Percentiles rank a stretch among this genome's conserved stretches.
Evolutionary conservation across 2,888 invertebrate species (phyloP).

Genomic region (Unio pictorum): DNA sequence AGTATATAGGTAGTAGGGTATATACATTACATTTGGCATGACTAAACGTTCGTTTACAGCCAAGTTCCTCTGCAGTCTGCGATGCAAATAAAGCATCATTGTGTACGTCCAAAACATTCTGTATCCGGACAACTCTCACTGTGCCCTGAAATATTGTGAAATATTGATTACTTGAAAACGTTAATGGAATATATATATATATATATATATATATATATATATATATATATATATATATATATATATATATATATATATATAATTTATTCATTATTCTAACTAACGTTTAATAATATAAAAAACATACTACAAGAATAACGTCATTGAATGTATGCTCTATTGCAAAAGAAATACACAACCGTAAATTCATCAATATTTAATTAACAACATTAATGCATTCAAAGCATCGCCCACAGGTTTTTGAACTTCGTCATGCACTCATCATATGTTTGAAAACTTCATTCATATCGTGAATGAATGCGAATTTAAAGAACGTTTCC

Average conservation of each 20-base stretch:
- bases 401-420: too few relatives aligned
- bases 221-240: slow-evolving; percentile 4
- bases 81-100: slow-evolving; percentile 56
- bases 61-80: slow-evolving; percentile 58
- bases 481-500: too few relatives aligned
- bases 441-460: too few relatives aligned
- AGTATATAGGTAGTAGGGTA: background rate
- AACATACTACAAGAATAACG: too few relatives aligned
- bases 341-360: too few relatives aligned
- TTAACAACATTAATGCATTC: too few relatives aligned
- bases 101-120: slow-evolving; percentile 58
- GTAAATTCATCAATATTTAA: too few relatives aligned
- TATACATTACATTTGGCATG: slow-evolving; percentile 62
- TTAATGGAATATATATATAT: background rate
- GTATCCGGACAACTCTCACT: slow-evolving; percentile 65
- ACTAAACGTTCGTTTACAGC: slow-evolving; percentile 61
- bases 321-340: too few relatives aligned
- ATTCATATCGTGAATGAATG: too few relatives aligned
- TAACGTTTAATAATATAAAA: too few relatives aligned
- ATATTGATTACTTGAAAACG: background rate
- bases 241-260: background rate
- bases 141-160: slow-evolving; percentile 49
- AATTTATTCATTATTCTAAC: background rate
- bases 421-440: too few relatives aligned
- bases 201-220: slow-evolving; percentile 1